Evolutionary conservation across 2,888 invertebrate species (phyloP), one percentile per base, ranked within the genome.

Genomic region (Boloria euphrosyne): DNA sequence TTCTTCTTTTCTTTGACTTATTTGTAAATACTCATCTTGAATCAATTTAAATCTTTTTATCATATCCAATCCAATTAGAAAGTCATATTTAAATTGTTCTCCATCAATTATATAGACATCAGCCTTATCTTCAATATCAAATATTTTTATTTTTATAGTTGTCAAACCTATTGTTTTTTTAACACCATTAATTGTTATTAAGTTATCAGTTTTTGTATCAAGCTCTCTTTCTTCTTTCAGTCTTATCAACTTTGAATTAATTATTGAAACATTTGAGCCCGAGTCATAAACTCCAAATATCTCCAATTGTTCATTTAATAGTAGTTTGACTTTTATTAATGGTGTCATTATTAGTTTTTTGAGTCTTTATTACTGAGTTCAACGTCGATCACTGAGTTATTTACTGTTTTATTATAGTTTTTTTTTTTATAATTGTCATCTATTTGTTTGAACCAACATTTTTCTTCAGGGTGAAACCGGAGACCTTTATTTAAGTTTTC

Each of bases 311-410:
- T 71, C 61, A 61, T 74, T 67, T 62, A 73, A 60, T 72, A 58
- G 1, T 71, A 74, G 60, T 61, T 73, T 74, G n/a, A 74, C 64
- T 66, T 71, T 71, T 10, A 76, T 76, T 69, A 78, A 74, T 73
- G 74, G 73, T 61, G 74, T 55, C 2, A 71, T 51, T 54, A 70
- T 22, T 67, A 49, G 75, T 73, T 76, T 74, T 75, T 73, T 71
- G 16, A 66, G 13, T 73, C 57, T 0, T 49, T 59, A 16, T 72
- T 60, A 67, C 65, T 69, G 53, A 73, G 46, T 68, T 73, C 73
- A 14, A 60, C 46, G 58, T 73, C 72, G 14, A 73, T 54, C 61
- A 53, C 62, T 17, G 71, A 69, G 38, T 74, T 73, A 38, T 70
- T 70, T n/a, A 69, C 64, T 54, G 61, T 55, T 43, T 53, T 63